Percentiles rank a stretch among this genome's conserved stretches.
Conservation (phyloP, 2,113 vertebrate genomes). For the Vombatus ursinus region DNA sequence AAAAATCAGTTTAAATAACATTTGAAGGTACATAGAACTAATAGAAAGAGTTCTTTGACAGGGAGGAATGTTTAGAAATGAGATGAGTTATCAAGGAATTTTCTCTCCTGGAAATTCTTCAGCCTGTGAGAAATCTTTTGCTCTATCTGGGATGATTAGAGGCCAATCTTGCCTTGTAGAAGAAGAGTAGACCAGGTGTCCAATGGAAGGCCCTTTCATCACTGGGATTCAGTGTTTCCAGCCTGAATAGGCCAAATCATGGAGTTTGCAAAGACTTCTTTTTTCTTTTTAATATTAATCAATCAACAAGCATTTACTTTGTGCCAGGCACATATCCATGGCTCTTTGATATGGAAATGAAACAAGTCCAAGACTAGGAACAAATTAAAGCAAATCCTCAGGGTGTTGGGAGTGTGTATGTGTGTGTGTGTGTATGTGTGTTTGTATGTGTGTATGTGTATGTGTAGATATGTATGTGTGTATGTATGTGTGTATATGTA, state of each 20-base stretch:
- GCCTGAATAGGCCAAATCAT: slow-evolving; percentile 66
- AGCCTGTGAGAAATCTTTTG: slow-evolving; percentile 51
- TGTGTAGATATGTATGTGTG: slow-evolving; percentile 9
- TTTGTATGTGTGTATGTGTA: slow-evolving; percentile 21
- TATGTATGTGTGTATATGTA: slow-evolving; percentile 15
- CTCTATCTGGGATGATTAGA: slow-evolving; percentile 32
- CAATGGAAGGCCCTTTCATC: slow-evolving; percentile 69
- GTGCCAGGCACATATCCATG: slow-evolving; percentile 58
- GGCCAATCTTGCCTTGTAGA: slow-evolving; percentile 40
- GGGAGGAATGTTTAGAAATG: slow-evolving; percentile 32
- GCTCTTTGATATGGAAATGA: slow-evolving; percentile 72
- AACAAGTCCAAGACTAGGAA: slow-evolving; percentile 59
- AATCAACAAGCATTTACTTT: background rate
- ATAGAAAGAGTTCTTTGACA: slow-evolving; percentile 28
- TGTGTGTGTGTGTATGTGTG: slow-evolving; percentile 22
- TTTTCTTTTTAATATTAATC: background rate
- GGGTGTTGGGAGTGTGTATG: slow-evolving; percentile 48
- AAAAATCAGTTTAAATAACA: background rate
- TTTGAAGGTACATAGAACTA: background rate
- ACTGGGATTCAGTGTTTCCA: slow-evolving; percentile 47
- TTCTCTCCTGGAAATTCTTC: slow-evolving; percentile 41
- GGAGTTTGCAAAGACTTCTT: slow-evolving; percentile 43
- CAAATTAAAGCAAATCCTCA: slow-evolving; percentile 61
- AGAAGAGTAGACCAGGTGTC: slow-evolving; percentile 48
- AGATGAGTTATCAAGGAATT: slow-evolving; percentile 49